Conservation (phyloP, 1,140 invertebrate genomes). For the Aphelinus certus region DNA sequence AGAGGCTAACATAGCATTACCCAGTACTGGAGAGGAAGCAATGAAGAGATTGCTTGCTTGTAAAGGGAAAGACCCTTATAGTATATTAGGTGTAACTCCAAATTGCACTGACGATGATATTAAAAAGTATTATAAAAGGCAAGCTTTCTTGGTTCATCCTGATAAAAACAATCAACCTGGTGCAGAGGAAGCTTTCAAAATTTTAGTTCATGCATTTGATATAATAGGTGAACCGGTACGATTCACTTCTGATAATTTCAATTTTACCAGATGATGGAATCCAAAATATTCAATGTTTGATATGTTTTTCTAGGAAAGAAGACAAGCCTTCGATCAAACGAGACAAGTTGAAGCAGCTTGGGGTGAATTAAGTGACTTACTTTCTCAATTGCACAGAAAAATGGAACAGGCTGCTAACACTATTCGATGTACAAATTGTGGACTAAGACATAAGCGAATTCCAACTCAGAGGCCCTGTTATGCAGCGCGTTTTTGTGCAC, state of each 20-base stretch:
- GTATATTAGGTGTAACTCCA: slow-evolving; percentile 86
- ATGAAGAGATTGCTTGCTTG: slow-evolving; percentile 91
- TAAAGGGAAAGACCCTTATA: slow-evolving; percentile 95
- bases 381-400: slow-evolving; percentile 89
- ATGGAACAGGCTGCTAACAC: slow-evolving; percentile 93
- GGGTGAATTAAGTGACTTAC: slow-evolving; percentile 81
- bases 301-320: slow-evolving; percentile 72
- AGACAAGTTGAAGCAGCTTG: slow-evolving; percentile 84
- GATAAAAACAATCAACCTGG: slow-evolving; percentile 95
- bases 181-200: slow-evolving; percentile 96
- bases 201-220: slow-evolving; percentile 92
- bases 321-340: slow-evolving; percentile 82
- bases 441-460: slow-evolving; percentile 85
- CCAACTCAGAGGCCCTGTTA: slow-evolving; percentile 86
- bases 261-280: not conserved
- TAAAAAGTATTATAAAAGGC: slow-evolving; percentile 91
- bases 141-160: slow-evolving; percentile 93
- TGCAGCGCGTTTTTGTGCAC: slow-evolving; percentile 87
- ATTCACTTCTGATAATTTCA: slow-evolving; percentile 31
- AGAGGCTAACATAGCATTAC: slow-evolving; percentile 83
- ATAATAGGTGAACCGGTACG: slow-evolving; percentile 90
- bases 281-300: not conserved
- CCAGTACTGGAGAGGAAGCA: slow-evolving; percentile 91
- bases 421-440: slow-evolving; percentile 91
- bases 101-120: slow-evolving; percentile 92